Evolutionary conservation across 2,888 invertebrate species (phyloP).

Genomic region (Malachius bipustulatus): DNA sequence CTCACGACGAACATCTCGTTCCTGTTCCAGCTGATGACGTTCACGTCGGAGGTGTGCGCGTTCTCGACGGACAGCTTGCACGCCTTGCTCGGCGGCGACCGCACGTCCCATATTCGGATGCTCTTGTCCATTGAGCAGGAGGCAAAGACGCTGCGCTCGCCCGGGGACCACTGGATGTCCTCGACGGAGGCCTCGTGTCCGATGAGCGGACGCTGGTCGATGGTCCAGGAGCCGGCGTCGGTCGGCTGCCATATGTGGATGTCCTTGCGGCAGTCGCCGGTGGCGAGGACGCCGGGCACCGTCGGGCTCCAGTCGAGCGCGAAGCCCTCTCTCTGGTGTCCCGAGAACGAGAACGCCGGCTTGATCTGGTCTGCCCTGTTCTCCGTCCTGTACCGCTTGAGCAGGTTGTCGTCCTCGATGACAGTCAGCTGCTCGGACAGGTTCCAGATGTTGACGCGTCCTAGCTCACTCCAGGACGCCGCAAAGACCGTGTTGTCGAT

Average conservation of each 20-base stretch:
- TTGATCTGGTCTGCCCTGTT: conserved; percentile 41
- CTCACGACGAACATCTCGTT: conserved; percentile 84
- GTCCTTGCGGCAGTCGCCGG: conserved; percentile 86
- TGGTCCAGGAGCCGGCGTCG: conserved; percentile 71
- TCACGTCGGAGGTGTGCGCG: conserved; percentile 86
- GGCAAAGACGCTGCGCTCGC: conserved; percentile 78
- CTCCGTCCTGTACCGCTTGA: conserved; percentile 52
- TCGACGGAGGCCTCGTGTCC: conserved; percentile 91
- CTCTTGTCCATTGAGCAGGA: conserved; percentile 82
- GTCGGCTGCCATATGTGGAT: conserved; percentile 88
- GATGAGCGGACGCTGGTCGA: conserved; percentile 77
- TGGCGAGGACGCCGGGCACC: conserved; percentile 71
- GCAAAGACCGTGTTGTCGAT: conserved; percentile 59
- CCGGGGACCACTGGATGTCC: conserved; percentile 98
- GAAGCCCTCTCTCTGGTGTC: conserved; percentile 90
- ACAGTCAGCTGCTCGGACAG: conserved; percentile 68
- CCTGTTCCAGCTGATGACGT: conserved; percentile 95
- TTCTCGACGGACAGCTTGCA: conserved; percentile 80
- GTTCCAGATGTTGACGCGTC: conserved; percentile 88
- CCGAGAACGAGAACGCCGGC: conserved; percentile 78
- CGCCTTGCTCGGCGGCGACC: conserved; percentile 75
- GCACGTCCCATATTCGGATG: conserved; percentile 91
- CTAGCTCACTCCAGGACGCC: conserved; percentile 93
- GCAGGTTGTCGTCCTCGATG: conserved; percentile 55
- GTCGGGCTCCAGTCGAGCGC: conserved; percentile 87